Evolutionary conservation across 2,797 vertebrate genomes (phyloP).

Genomic region (Leptoclinus maculatus): DNA sequence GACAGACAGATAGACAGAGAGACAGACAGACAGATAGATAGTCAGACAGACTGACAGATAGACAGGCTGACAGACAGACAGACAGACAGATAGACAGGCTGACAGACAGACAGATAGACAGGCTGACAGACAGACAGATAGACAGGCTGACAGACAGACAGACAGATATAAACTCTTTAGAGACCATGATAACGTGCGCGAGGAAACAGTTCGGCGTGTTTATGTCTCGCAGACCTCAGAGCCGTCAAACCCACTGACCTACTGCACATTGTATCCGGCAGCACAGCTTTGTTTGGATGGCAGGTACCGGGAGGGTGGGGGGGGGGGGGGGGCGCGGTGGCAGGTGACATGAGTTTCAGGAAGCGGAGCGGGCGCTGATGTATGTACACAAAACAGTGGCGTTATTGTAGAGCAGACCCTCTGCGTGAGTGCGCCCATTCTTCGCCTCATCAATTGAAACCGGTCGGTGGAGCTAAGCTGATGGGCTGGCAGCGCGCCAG

Average conservation of each 20-base stretch:
- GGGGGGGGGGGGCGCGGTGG: too few relatives aligned
- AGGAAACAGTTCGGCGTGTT: background rate
- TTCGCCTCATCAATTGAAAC: constrained; percentile 65
- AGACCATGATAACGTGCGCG: background rate
- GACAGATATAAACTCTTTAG: too few relatives aligned
- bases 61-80: background rate
- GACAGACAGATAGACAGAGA: background rate
- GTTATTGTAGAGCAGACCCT: constrained; percentile 68
- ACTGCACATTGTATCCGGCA: background rate
- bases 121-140: too few relatives aligned
- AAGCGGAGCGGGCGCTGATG: constrained; percentile 21
- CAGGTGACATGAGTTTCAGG: background rate
- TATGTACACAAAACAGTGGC: constrained; percentile 63
- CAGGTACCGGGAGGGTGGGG: constrained; percentile 20
- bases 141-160: too few relatives aligned
- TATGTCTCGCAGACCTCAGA: background rate
- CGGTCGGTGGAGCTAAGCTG: constrained; percentile 64
- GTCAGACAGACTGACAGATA: background rate
- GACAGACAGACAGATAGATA: background rate
- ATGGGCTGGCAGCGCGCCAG: constrained; percentile 69
- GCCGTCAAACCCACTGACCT: constrained; percentile 9
- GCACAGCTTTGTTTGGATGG: background rate
- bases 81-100: too few relatives aligned
- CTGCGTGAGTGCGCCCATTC: constrained; percentile 68
- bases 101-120: too few relatives aligned